These are phyloP conservation scores for Tetragonisca angustula DNA, from an alignment of 2,888 invertebrate genomes.

Conservation along the genomic window DNA sequence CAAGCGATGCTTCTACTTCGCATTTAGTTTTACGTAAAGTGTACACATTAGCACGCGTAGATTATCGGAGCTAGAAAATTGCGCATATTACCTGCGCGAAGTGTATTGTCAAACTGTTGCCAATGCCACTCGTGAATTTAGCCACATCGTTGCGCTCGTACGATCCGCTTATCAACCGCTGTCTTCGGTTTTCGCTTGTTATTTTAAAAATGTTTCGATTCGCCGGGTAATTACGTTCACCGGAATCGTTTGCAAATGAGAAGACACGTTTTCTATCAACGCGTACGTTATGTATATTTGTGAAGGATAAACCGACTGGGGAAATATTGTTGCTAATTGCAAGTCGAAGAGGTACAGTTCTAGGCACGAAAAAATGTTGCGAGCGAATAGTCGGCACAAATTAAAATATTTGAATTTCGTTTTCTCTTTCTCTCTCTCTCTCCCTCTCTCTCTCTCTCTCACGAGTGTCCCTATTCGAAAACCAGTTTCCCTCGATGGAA, in stretches of 20 bases:
- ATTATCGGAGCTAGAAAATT: background rate
- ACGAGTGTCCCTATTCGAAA: background rate
- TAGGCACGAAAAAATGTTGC: background rate
- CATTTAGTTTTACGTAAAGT: background rate
- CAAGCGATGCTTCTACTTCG: background rate
- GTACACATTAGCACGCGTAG: background rate
- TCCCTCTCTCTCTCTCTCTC: too few relatives aligned
- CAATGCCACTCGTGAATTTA: background rate
- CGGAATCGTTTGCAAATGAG: background rate
- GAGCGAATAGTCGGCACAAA: background rate
- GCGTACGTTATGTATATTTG: background rate
- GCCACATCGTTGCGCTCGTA: background rate
- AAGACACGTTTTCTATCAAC: background rate
- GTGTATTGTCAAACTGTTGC: background rate
- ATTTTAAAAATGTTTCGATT: conserved; percentile 6
- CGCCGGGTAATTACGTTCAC: background rate
- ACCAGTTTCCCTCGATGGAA: conserved; percentile 28
- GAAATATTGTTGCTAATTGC: background rate
- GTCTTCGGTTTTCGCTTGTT: conserved; percentile 24
- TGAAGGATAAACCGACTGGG: background rate
- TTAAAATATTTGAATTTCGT: conserved; percentile 5
- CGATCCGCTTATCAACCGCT: background rate
- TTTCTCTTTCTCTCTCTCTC: background rate
- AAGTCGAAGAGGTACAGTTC: background rate
- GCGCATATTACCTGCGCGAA: background rate